Conservation (phyloP, 2,888 invertebrate genomes). For the Cephus spinipes region DNA sequence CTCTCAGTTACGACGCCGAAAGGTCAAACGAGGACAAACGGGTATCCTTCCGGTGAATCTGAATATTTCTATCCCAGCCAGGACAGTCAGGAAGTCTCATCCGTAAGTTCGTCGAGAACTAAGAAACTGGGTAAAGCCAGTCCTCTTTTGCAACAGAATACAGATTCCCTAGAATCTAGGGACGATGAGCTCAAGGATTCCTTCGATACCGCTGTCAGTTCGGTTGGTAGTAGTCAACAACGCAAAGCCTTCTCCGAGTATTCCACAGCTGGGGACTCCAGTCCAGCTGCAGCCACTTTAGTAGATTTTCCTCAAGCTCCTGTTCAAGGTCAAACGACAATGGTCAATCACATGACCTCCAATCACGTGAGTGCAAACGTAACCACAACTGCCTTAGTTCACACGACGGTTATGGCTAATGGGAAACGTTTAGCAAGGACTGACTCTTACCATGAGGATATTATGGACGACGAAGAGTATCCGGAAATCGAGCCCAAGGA, state of each 20-base stretch:
- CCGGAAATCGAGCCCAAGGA: conserved; percentile 53
- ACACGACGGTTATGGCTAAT: conserved; percentile 63
- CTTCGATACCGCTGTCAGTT: conserved; percentile 70
- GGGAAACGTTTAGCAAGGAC: conserved; percentile 61
- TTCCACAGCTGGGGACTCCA: conserved; percentile 51
- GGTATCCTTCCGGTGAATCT: conserved; percentile 53
- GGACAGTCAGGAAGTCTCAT: conserved; percentile 51
- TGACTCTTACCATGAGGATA: conserved; percentile 58
- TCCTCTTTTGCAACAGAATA: conserved; percentile 65
- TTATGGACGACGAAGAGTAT: conserved; percentile 52
- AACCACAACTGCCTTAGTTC: conserved; percentile 67
- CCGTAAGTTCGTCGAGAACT: conserved; percentile 45
- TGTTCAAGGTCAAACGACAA: conserved; percentile 28
- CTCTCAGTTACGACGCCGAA: conserved; percentile 58
- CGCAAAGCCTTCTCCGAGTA: conserved; percentile 55
- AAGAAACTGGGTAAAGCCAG: conserved; percentile 57
- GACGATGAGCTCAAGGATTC: conserved; percentile 71
- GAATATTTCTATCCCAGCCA: conserved; percentile 53
- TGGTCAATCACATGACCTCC: conserved; percentile 63
- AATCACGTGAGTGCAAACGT: conserved; percentile 68
- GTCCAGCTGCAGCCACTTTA: conserved; percentile 43
- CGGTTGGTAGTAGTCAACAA: conserved; percentile 62
- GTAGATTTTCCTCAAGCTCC: conserved; percentile 47
- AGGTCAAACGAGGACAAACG: conserved; percentile 57
- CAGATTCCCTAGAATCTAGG: conserved; percentile 70